phyloP scores from a whole-genome alignment of 2,113 vertebrate species.

The Eulemur rufifrons region DNA sequence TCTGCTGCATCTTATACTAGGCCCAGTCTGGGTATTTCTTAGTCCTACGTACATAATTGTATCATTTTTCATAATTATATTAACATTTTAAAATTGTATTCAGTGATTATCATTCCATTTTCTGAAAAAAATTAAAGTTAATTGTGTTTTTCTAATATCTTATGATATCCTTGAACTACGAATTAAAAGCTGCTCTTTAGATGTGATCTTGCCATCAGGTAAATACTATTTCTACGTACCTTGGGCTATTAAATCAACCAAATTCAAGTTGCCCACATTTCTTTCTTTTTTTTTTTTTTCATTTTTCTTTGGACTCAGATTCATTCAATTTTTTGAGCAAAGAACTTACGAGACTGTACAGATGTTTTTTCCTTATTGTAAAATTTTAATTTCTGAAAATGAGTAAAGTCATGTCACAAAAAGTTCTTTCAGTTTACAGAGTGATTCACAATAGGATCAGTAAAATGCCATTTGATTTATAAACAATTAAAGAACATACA shows the following conservation, averaged over 20 bases:
- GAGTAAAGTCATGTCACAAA: neutral
- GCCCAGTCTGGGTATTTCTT: neutral
- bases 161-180: neutral
- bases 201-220: neutral
- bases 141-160: neutral
- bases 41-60: neutral
- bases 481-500: conserved; percentile 1
- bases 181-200: neutral
- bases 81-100: neutral
- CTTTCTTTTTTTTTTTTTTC: neutral
- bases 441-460: neutral
- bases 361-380: neutral
- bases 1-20: neutral
- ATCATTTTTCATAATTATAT: neutral
- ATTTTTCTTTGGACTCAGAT: neutral
- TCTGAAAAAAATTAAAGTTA: neutral
- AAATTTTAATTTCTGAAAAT: conserved; percentile 8
- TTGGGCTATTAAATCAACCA: neutral
- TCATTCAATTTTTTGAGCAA: neutral
- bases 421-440: neutral
- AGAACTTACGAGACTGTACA: neutral
- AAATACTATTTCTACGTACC: neutral
- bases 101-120: neutral
- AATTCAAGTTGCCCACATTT: neutral
- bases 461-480: conserved; percentile 29